Evolutionary conservation across 2,113 vertebrate species (phyloP).

Genomic region (Cacatua alba): DNA sequence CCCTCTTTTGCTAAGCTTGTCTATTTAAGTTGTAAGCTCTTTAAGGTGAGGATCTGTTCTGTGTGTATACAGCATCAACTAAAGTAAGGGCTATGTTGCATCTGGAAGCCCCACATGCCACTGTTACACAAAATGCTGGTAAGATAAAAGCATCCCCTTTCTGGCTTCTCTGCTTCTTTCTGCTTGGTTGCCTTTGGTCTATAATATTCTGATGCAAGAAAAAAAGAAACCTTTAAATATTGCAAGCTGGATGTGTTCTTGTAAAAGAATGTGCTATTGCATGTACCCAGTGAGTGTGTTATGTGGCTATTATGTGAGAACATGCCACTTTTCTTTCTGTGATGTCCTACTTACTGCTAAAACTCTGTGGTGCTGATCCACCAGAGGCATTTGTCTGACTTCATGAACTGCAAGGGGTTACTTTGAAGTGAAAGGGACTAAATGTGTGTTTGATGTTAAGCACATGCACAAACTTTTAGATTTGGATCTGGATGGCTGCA

Average conservation of each 20-base stretch:
- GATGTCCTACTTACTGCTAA: background rate
- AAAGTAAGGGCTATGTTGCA: background rate
- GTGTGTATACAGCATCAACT: background rate
- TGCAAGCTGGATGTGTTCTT: background rate
- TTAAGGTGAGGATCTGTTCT: background rate
- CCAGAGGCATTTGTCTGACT: background rate
- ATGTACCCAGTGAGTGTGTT: background rate
- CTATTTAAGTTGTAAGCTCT: background rate
- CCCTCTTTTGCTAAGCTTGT: background rate
- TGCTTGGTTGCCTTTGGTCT: background rate
- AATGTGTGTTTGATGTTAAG: background rate
- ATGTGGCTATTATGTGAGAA: background rate
- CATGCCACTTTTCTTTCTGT: background rate
- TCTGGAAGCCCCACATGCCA: background rate
- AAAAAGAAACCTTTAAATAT: background rate
- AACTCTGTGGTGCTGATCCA: background rate
- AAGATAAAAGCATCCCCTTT: background rate
- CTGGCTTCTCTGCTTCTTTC: background rate
- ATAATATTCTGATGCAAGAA: background rate
- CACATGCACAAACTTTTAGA: background rate
- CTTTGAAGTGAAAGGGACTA: background rate
- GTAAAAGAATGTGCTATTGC: background rate
- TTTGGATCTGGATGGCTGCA: background rate
- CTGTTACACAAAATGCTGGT: background rate
- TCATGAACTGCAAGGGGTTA: background rate